phyloP scores from a whole-genome alignment of 2,888 invertebrate species.

The Dryadula phaetusa region DNA sequence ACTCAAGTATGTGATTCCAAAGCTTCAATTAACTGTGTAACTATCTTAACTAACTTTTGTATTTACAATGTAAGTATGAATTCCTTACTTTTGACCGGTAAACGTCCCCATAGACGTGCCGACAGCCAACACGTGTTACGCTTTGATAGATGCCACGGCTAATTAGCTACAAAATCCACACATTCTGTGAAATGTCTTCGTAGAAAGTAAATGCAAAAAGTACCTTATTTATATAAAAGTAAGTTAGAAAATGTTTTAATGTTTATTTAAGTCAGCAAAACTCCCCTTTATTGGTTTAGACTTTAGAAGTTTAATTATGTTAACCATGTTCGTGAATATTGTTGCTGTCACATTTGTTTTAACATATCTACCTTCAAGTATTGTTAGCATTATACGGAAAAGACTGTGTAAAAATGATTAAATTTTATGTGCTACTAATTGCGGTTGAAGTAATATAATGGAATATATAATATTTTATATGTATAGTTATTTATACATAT shows the following conservation, averaged over 20 bases:
- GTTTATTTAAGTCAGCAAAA: background rate
- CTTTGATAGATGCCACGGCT: conserved; percentile 64
- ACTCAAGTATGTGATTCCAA: no score
- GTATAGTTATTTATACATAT: no score
- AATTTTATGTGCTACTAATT: no score
- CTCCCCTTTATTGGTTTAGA: conserved; percentile 15
- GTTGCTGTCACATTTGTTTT: background rate
- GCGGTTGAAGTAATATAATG: no score
- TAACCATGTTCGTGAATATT: conserved; percentile 8
- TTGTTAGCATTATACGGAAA: background rate
- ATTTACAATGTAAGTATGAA: background rate
- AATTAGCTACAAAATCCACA: conserved; percentile 64
- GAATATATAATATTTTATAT: no score
- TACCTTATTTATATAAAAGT: background rate
- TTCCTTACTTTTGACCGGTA: conserved; percentile 7
- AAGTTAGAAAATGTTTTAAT: background rate
- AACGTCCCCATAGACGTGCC: conserved; percentile 44
- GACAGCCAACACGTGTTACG: conserved; percentile 64
- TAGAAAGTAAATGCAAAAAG: background rate
- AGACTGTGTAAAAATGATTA: no score
- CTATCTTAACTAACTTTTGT: background rate
- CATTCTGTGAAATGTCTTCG: conserved; percentile 39
- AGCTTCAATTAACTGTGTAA: background rate
- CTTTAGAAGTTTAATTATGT: conserved; percentile 9
- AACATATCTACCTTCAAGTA: background rate